Base-by-base conservation (phyloP, 1,140 invertebrate genomes). In the Sesamia nonagrioides region DNA sequence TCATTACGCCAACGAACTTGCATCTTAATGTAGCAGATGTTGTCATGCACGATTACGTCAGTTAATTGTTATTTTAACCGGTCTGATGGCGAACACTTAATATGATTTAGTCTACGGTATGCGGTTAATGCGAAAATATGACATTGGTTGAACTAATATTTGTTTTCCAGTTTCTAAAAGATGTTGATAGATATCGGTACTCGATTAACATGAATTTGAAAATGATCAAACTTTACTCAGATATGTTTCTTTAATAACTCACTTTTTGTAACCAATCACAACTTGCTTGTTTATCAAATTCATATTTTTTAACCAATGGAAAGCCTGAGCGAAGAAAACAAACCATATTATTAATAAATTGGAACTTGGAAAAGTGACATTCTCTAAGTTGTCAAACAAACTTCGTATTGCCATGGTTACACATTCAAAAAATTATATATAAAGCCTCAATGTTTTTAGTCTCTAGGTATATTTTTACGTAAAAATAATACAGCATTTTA, bases 1-100 rank as follows among this genome's bases (percentile, higher is more conserved):
- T 68, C 52, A 81, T 87, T 72, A 77, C 79, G 80, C 77, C 80
- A 82, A 81, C 83, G 76, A 72, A 80, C 84, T 84, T 66, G 69
- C 83, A 84, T 84, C 69, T 33, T 80, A 77, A 72, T 81, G 76
- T 45, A 76, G 50, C 69, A 66, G 58, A 77, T 77, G 91, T 86
- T 89, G 89, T 94, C 92, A 92, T 86, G 89, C 85, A 60, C 81
- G 82, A 87, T 87, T 87, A 86, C 84, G 86, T 87, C 86, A 87
- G 83, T 75, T 85, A 82, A 80, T 74, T 81, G 82, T 66, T 82
- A 86, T 80, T 80, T 73, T 75, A 76, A 60, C 71, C 54, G 18
- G 71, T 35, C 37, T 27, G 27, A 35, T 42, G 52, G 37, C 6
- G 71, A 60, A 58, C 71, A 60, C 13, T 60, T 1, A 27, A 18